Evolutionary conservation across 37 sponge, comb jelly and placozoan genomes (phyloP).

Genomic region (Aplysina aerophoba): DNA sequence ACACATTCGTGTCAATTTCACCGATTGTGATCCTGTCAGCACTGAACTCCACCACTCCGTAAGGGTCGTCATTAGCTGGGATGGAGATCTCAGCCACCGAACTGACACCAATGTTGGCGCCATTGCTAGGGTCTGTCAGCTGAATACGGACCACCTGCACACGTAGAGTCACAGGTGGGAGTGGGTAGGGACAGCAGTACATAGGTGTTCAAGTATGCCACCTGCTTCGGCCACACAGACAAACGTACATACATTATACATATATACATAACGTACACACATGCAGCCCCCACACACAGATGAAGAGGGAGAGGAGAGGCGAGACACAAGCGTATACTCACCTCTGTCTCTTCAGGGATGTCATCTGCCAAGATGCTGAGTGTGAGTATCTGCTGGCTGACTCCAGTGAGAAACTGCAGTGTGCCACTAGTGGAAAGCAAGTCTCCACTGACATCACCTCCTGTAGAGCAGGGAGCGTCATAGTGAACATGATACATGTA

Average conservation of each 20-base stretch:
- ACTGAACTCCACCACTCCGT: conserved; percentile 57
- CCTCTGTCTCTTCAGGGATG: conserved; percentile 78
- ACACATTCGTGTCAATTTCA: conserved; percentile 33
- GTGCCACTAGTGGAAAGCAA: conserved; percentile 54
- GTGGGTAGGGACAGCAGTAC: no score
- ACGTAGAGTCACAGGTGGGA: no score
- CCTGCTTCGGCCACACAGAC: background rate
- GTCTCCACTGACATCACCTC: conserved; percentile 39
- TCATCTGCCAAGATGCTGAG: conserved; percentile 68
- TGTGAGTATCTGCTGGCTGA: conserved; percentile 39
- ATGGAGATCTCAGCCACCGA: conserved; percentile 48
- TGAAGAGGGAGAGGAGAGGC: no score
- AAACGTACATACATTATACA: no score
- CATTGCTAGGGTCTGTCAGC: conserved; percentile 66
- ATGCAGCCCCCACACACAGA: no score
- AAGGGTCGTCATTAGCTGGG: conserved; percentile 69
- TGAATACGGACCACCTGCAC: conserved; percentile 64
- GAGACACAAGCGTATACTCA: background rate
- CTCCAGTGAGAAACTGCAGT: conserved; percentile 62
- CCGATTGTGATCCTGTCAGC: conserved; percentile 28
- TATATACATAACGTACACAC: no score
- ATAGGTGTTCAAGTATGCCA: background rate
- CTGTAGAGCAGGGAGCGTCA: conserved; percentile 8
- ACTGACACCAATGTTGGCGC: conserved; percentile 56
- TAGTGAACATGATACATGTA: conserved; percentile 18